phyloP scores from a whole-genome alignment of 2,113 vertebrate species.

The Pseudolaguvia tuberculata region DNA sequence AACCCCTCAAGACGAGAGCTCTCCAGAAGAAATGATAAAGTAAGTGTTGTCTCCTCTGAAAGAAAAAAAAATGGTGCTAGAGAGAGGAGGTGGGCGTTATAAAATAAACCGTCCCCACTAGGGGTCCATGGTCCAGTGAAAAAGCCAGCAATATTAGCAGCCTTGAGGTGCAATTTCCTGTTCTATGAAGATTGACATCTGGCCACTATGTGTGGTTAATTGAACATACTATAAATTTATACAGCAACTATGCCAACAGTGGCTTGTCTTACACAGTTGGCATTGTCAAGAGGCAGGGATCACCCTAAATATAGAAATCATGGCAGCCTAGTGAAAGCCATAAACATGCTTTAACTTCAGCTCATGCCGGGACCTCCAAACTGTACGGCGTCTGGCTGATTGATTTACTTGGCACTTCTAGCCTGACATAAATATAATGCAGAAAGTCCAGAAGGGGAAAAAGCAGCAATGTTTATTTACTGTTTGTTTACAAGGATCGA shows the following conservation, averaged over 20 bases:
- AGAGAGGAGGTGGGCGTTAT: conserved; percentile 58
- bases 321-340: conserved; percentile 70
- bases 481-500: conserved; percentile 66
- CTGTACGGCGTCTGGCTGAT: conserved; percentile 77
- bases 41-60: conserved; percentile 73
- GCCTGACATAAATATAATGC: conserved; percentile 66
- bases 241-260: conserved; percentile 68
- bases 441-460: conserved; percentile 56
- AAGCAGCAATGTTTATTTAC: conserved; percentile 58
- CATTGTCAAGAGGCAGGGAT: conserved; percentile 75
- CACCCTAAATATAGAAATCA: conserved; percentile 81
- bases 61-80: conserved; percentile 43
- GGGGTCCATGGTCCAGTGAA: conserved; percentile 70
- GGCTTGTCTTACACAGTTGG: conserved; percentile 78
- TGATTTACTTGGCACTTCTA: conserved; percentile 76
- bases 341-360: conserved; percentile 77
- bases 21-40: conserved; percentile 81
- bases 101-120: conserved; percentile 62
- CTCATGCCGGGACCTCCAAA: conserved; percentile 71
- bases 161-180: conserved; percentile 86
- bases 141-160: conserved; percentile 80
- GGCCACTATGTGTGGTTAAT: conserved; percentile 83
- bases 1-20: conserved; percentile 72
- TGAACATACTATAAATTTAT: conserved; percentile 88
- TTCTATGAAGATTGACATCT: conserved; percentile 78